Evolutionary conservation across 1,140 invertebrate species (phyloP).

Genomic region (Formica exsecta): DNA sequence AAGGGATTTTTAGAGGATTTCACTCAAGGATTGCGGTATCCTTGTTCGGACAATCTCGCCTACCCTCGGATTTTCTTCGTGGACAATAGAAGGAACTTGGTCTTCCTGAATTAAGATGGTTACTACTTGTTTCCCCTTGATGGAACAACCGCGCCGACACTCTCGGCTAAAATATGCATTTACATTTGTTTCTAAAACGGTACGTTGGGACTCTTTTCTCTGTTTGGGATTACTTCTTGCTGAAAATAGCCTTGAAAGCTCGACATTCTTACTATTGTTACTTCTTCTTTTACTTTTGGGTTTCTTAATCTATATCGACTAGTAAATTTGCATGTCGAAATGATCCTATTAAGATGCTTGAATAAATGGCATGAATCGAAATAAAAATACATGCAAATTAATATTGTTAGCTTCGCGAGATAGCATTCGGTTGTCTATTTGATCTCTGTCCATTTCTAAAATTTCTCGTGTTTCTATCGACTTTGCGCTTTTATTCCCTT

Average conservation of each 20-base stretch:
- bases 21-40: background rate
- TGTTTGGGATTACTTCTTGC: background rate
- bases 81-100: conserved; percentile 1
- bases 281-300: background rate
- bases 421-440: conserved; percentile 24
- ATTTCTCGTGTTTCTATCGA: conserved; percentile 37
- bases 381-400: conserved; percentile 18
- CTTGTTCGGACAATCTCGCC: background rate
- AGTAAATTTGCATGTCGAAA: conserved; percentile 9
- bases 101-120: conserved; percentile 25
- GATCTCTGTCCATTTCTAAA: conserved; percentile 33
- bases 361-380: conserved; percentile 14
- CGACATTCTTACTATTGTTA: background rate
- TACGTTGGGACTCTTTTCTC: background rate
- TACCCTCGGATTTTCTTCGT: background rate
- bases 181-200: conserved; percentile 26
- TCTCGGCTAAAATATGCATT: conserved; percentile 27
- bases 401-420: conserved; percentile 9
- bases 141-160: conserved; percentile 19
- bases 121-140: conserved; percentile 30
- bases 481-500: conserved; percentile 4
- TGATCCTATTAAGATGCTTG: background rate
- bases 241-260: conserved; percentile 7
- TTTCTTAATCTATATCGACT: too few species aligned
- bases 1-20: background rate